phyloP scores from a whole-genome alignment of 2,888 invertebrate species.

The Leptinotarsa rubiginosa region DNA sequence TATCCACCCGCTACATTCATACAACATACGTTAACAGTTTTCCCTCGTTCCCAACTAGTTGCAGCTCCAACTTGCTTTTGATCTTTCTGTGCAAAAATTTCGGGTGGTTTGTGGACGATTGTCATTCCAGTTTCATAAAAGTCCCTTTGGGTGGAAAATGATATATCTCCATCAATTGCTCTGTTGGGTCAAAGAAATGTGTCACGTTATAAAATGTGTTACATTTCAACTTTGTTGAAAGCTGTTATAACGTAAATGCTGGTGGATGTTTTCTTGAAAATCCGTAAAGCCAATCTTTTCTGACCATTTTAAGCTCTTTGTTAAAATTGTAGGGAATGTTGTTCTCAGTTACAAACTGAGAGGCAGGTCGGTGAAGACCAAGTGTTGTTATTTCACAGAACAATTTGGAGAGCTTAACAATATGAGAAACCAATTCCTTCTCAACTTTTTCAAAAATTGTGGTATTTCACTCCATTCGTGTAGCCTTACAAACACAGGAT shows the following conservation, averaged over 20 bases:
- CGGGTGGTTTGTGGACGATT: neutral
- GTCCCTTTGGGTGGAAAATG: neutral
- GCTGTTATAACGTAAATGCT: neutral
- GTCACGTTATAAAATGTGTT: too few relatives aligned
- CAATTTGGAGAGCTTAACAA: slow-evolving; percentile 1
- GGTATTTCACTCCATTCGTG: neutral
- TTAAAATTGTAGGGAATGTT: neutral
- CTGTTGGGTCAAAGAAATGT: neutral
- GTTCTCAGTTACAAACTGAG: neutral
- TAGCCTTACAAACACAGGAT: neutral
- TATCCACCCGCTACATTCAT: too few relatives aligned
- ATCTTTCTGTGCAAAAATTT: neutral
- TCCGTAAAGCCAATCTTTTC: neutral
- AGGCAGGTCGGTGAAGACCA: neutral
- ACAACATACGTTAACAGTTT: neutral
- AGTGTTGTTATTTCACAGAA: neutral
- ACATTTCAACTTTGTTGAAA: neutral
- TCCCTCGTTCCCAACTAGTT: neutral
- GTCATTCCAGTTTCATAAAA: neutral
- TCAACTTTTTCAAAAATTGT: neutral
- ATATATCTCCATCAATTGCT: neutral
- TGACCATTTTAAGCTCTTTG: neutral
- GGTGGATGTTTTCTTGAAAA: neutral
- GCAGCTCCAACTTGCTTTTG: neutral
- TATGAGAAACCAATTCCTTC: neutral